Evolutionary conservation across 2,888 invertebrate species (phyloP), one percentile per base, ranked within the genome.

Genomic region (Pammene aurita): DNA sequence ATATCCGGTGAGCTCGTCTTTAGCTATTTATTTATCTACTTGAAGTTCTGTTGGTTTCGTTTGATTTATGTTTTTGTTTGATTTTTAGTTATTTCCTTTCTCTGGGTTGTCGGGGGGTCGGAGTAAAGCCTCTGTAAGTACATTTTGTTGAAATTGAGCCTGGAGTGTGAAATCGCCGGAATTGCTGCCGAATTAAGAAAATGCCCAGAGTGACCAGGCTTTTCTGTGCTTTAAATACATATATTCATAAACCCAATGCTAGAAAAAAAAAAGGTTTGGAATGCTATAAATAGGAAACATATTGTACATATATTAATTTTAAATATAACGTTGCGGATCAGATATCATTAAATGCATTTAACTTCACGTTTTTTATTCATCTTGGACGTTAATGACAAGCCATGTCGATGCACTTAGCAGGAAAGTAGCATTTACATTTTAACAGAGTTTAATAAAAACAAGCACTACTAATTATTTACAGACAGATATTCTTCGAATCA

Each of bases 81-180:
- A 65, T 91, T 82, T 90, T 90, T 90, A 89, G 90, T 91, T 92
- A 82, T 88, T 92, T 87, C 82, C 88, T 85, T 84, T 80, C 80
- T 84, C 81, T 85, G 86, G 88, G 80, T 84, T 87, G 82, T 87
- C 87, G 88, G 88, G 82, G 84, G 88, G 82, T 86, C 87, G 87
- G 79, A 38, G 38, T 38, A 88, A 84, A 87, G 92, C 48, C 52
- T 52, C 52, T 26, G 52, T 92, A 92, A 92, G 92, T 92, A 76
- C 78, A 79, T 80, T 79, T 77, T 34, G 34, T n/a, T 54, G 34
- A 9, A 13, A 54, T 54, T 54, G 34, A 26, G 26, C 7, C 34
- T 34, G 26, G 7, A 7, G 54, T 54, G 54, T 54, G 34, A 54
- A n/a, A 6, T 48, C 18, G 26, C 50, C 50, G 11, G 16, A 48